Evolutionary conservation across 2,888 invertebrate genomes (phyloP), one percentile per base, ranked within the genome.

Genomic region (Cephus pulcher): DNA sequence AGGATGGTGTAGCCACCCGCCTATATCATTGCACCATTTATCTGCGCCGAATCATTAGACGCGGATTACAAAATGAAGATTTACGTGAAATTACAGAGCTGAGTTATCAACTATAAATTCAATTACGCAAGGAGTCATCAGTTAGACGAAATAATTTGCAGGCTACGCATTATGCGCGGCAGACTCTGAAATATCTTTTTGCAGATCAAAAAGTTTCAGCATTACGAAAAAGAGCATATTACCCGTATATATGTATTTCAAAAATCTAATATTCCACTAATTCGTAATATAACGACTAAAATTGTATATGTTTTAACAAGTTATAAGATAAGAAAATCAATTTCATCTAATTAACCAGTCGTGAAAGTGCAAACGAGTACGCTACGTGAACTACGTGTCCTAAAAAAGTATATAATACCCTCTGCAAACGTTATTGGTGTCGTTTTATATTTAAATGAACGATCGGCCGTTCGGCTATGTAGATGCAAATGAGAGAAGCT

Each of bases 391-490:
- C 56, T 33, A 32, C 76, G 78, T 73, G 56, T 73, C 69, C 73
- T 78, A 82, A 83, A 78, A 78, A 77, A 82, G 80, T 82, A 83
- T 74, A 79, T 80, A 82, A 75, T 70, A 73, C 76, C 75, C 75
- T 77, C 23, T 56, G 78, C 76, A 76, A 77, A 71, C 80, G 70
- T 34, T 40, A 40, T 56, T 75, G 70, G 75, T 69, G 74, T 37
- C 74, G 74, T 79, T 84, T 84, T 84, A 76, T 84, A 86, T 86
- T 82, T 80, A 86, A 85, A 85, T 83, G 78, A 84, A 79, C 74
- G 73, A 34, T 40, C 30, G 71, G 33, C 32, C 33, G 71, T 71
- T 71, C 33, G 33, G 32, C 71, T 56, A 56, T 56, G 71, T 34
- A 71, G 12, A 71, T 71, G 71, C 32, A 71, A 71, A 71, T 71